Conservation (phyloP, 2,888 invertebrate genomes). For the Steinernema hermaphroditum region DNA sequence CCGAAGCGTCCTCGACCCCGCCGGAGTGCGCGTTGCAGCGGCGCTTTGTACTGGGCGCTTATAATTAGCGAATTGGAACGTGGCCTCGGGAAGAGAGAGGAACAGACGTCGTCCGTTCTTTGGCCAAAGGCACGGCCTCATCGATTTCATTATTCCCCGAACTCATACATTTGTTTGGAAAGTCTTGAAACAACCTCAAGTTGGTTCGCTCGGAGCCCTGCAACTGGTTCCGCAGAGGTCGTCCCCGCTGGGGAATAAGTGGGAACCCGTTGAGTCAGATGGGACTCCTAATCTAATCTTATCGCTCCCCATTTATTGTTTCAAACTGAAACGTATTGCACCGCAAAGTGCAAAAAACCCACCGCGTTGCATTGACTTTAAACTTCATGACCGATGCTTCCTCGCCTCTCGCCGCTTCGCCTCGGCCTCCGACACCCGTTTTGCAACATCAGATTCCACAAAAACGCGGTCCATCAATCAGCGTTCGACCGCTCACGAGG, state of each 20-base stretch:
- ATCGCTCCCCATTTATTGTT: constrained; percentile 27
- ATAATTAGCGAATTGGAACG: too few relatives aligned
- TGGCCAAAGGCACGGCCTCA: constrained; percentile 7
- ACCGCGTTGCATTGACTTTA: constrained; percentile 7
- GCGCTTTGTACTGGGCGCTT: too few relatives aligned
- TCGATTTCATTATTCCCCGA: constrained; percentile 22
- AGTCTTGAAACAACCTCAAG: neutral
- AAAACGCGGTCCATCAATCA: neutral
- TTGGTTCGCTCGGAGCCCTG: neutral
- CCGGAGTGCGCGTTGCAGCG: too few relatives aligned
- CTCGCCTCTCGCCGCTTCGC: neutral
- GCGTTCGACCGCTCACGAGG: too few relatives aligned
- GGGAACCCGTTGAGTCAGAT: neutral
- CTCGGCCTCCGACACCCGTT: neutral
- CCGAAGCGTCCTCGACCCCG: too few relatives aligned
- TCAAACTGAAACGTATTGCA: neutral
- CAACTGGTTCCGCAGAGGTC: constrained; percentile 25
- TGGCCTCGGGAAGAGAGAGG: neutral
- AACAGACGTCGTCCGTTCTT: constrained; percentile 19
- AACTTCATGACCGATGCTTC: constrained; percentile 15
- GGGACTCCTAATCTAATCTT: constrained; percentile 10
- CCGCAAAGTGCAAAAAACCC: constrained; percentile 26
- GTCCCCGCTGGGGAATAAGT: neutral
- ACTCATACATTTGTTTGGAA: constrained; percentile 24
- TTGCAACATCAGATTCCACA: constrained; percentile 29